Percentiles rank a stretch among this genome's conserved stretches.
Evolutionary conservation across 2,888 invertebrate genomes (phyloP).

Genomic region (Digitonthophagus gazella): DNA sequence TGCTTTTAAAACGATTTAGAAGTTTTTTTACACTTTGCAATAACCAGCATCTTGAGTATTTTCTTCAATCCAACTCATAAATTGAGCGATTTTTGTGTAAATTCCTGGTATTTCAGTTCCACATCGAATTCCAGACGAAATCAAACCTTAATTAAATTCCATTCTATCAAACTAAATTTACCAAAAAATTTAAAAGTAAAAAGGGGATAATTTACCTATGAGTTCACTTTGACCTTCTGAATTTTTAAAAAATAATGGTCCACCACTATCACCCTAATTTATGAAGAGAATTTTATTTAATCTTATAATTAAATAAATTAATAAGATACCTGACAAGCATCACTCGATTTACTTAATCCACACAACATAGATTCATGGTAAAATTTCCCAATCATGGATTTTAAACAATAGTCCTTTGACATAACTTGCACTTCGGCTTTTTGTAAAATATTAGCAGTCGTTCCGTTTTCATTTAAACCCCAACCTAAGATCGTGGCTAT

Average conservation of each 20-base stretch:
- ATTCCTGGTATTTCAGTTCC: slow-evolving; percentile 56
- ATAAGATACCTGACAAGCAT: slow-evolving; percentile 58
- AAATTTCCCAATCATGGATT: slow-evolving; percentile 43
- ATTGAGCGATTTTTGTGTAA: slow-evolving; percentile 56
- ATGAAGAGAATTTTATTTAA: slow-evolving; percentile 25
- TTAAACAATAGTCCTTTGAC: slow-evolving; percentile 49
- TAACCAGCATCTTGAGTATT: slow-evolving; percentile 47
- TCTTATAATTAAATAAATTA: neutral
- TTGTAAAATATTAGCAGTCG: slow-evolving; percentile 53
- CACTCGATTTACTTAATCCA: slow-evolving; percentile 57
- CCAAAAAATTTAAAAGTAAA: slow-evolving; percentile 27
- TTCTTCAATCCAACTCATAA: slow-evolving; percentile 53
- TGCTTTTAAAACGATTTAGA: too few species aligned
- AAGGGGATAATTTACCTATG: slow-evolving; percentile 53
- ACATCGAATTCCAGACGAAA: slow-evolving; percentile 65
- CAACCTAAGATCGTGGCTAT: slow-evolving; percentile 57
- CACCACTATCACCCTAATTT: slow-evolving; percentile 68
- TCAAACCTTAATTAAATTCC: too few species aligned
- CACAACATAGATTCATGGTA: slow-evolving; percentile 59
- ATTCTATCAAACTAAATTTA: too few species aligned
- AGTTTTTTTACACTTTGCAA: too few species aligned
- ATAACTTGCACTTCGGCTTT: slow-evolving; percentile 54
- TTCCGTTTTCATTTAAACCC: slow-evolving; percentile 52
- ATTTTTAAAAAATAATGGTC: slow-evolving; percentile 58
- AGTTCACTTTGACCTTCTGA: slow-evolving; percentile 56